Conservation (phyloP, 2,113 vertebrate genomes). For the Macroglossus sobrinus region DNA sequence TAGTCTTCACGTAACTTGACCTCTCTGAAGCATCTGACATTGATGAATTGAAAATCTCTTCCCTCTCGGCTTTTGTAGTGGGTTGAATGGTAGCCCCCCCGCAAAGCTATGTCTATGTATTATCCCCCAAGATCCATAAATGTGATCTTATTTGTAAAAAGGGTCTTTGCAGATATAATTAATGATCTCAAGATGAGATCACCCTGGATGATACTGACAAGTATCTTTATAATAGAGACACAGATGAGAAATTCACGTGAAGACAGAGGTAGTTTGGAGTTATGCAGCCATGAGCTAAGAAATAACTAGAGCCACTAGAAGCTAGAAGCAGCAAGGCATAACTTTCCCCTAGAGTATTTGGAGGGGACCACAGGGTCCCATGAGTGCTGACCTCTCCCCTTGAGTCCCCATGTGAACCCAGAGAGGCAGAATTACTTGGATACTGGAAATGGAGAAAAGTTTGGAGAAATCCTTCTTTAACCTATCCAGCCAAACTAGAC, state of each 20-base stretch:
- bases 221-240: background rate
- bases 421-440: background rate
- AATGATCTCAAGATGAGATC: background rate
- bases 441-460: background rate
- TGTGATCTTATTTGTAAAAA: background rate
- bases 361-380: background rate
- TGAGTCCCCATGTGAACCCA: background rate
- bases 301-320: background rate
- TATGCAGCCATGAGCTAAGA: background rate
- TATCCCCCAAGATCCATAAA: background rate
- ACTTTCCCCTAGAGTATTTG: background rate
- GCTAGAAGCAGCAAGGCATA: background rate
- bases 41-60: background rate
- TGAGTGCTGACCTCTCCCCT: background rate
- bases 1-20: background rate
- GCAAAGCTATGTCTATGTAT: background rate
- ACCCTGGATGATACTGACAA: background rate
- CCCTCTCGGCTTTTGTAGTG: background rate
- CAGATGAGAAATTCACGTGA: background rate
- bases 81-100: background rate
- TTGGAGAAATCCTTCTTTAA: background rate
- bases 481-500: background rate
- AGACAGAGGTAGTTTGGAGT: background rate
- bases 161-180: background rate
- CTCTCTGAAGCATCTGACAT: background rate